A percentile compares a stretch with the other conserved stretches of the same genome.
These are phyloP conservation scores for Epiblema foenella DNA, from an alignment of 2,888 invertebrate genomes.

Conservation along the genomic window DNA sequence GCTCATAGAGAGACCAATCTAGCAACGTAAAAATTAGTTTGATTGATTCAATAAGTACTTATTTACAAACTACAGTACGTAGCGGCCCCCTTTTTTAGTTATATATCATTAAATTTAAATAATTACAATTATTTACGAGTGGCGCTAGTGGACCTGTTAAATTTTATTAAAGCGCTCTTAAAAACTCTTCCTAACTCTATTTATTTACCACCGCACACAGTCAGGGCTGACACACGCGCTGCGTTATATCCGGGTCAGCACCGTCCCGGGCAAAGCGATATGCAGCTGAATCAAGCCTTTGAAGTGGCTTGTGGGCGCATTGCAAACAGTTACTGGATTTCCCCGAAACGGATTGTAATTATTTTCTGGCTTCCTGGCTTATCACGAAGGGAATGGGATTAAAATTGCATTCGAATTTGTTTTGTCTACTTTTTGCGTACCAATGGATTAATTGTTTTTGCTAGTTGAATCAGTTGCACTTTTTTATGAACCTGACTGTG, in stretches of 20 bases:
- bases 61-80: too few species aligned
- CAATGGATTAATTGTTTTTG: not conserved
- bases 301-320: slow-evolving; percentile 14
- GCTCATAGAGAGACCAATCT: too few species aligned
- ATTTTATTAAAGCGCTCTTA: too few species aligned
- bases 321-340: slow-evolving; percentile 6
- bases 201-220: not conserved
- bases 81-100: too few species aligned
- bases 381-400: not conserved
- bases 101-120: too few species aligned
- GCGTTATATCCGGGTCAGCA: slow-evolving; percentile 27
- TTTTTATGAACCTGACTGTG: too few species aligned
- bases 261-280: slow-evolving; percentile 18
- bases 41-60: too few species aligned
- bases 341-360: slow-evolving; percentile 2
- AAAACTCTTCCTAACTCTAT: not conserved
- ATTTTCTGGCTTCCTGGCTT: not conserved
- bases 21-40: too few species aligned
- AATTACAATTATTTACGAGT: too few species aligned
- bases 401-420: not conserved
- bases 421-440: not conserved
- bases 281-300: slow-evolving; percentile 14
- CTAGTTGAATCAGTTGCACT: not conserved
- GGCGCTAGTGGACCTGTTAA: too few species aligned
- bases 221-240: not conserved